These are phyloP conservation scores for Leptothorax acervorum DNA, from an alignment of 2,888 invertebrate genomes.

Conservation along the genomic window DNA sequence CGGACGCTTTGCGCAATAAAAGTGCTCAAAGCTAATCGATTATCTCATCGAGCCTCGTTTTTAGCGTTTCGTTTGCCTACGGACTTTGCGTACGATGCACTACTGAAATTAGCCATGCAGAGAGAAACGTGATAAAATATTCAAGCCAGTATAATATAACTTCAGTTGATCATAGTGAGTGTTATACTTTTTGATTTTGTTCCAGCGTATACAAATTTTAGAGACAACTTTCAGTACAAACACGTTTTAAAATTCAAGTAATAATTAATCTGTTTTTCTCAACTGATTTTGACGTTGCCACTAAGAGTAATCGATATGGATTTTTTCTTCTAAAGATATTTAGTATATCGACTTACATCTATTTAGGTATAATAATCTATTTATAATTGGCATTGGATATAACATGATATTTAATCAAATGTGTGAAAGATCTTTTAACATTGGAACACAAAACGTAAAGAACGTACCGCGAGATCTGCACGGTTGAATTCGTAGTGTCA, in stretches of 20 bases:
- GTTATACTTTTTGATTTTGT: neutral
- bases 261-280: neutral
- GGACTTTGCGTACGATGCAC: slow-evolving; percentile 18
- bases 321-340: neutral
- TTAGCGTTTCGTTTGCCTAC: slow-evolving; percentile 24
- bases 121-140: slow-evolving; percentile 41
- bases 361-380: neutral
- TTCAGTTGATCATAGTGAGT: neutral
- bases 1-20: slow-evolving; percentile 44
- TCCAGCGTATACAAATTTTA: neutral
- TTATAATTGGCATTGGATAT: neutral
- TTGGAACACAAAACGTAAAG: neutral
- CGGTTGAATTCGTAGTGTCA: too few relatives aligned
- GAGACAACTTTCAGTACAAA: neutral
- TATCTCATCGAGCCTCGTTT: slow-evolving; percentile 39
- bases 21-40: slow-evolving; percentile 52
- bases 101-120: slow-evolving; percentile 32
- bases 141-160: slow-evolving; percentile 13
- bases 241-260: neutral
- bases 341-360: neutral
- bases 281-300: neutral
- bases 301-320: neutral
- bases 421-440: neutral
- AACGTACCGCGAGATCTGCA: neutral
- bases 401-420: neutral